Percentiles rank a stretch among this genome's conserved stretches.
Conservation (phyloP, 2,888 invertebrate genomes). For the Sympetrum striolatum region DNA sequence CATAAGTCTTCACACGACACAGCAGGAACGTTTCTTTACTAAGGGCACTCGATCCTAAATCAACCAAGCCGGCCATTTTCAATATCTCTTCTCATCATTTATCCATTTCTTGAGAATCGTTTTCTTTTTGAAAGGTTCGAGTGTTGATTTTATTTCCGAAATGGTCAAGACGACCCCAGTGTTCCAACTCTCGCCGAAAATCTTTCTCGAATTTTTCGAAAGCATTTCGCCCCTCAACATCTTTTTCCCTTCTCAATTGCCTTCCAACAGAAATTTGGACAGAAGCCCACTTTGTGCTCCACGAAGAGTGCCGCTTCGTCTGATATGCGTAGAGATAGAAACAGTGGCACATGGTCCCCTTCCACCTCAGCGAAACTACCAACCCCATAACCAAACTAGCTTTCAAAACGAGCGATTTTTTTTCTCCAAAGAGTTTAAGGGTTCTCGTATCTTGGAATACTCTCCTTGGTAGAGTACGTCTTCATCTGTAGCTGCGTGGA, state of each 20-base stretch:
- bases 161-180: not conserved
- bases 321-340: not conserved
- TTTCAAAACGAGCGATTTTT: not conserved
- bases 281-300: constrained; percentile 7
- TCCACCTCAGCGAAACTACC: not conserved
- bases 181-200: not conserved
- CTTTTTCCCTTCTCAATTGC: not conserved
- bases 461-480: no score
- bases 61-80: no score
- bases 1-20: no score
- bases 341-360: not conserved
- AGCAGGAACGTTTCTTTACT: no score
- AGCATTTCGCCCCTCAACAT: not conserved
- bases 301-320: not conserved
- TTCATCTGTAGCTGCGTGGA: no score
- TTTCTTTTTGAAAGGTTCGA: no score
- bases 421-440: not conserved
- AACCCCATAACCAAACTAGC: not conserved
- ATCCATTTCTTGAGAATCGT: no score
- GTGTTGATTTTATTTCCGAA: not conserved
- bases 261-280: not conserved
- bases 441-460: no score
- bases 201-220: not conserved
- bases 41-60: no score
- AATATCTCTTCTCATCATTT: not conserved